Evolutionary conservation across 2,113 vertebrate genomes (phyloP), one percentile per base, ranked within the genome.

Genomic region (Gasterosteus nipponicus): DNA sequence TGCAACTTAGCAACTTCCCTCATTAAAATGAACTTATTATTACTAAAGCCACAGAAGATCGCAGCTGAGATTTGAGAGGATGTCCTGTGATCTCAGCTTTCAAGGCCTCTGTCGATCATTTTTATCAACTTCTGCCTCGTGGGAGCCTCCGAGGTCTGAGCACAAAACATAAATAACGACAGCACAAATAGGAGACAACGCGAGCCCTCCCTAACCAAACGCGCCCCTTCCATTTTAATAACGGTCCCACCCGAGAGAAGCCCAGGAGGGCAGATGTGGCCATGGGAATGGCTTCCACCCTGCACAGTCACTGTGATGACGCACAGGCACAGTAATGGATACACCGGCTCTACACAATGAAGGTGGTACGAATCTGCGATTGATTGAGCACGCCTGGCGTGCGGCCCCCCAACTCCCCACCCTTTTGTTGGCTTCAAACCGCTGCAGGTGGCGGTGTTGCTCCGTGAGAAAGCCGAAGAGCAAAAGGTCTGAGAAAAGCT

Each of bases 391-490:
- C 39, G 51, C 31, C 44, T 77, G 49, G 61, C 5, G 51, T 9
- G 2, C 16, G 12, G 2, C 10, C 15, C 35, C 35, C 35, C 35
- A 4, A 35, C 35, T 1, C 35, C 35, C 33, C 33, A 33, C 35
- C 35, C 10, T 22, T 76, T 29, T 33, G 11, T 7, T 33, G 12
- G 7, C 31, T 26, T 31, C 7, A 41, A 4, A 35, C 5, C 58
- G 35, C 91, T 80, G 82, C 84, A 91, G 91, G 79, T 75, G 91
- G 84, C 89, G 78, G 26, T 86, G 82, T 89, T 89, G 88, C 75
- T 82, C 85, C 58, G 57, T 19, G 12, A 51, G 12, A 61, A 1
- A 53, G 3, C 57, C 0, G 38, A 19, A 26, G 2, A 14, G 3
- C 38, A 46, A 26, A 2, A 2, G 2, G 8, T 26, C 47, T 46